These are phyloP conservation scores for Amblyteles armatorius DNA, from an alignment of 2,888 invertebrate species.

Conservation along the genomic window DNA sequence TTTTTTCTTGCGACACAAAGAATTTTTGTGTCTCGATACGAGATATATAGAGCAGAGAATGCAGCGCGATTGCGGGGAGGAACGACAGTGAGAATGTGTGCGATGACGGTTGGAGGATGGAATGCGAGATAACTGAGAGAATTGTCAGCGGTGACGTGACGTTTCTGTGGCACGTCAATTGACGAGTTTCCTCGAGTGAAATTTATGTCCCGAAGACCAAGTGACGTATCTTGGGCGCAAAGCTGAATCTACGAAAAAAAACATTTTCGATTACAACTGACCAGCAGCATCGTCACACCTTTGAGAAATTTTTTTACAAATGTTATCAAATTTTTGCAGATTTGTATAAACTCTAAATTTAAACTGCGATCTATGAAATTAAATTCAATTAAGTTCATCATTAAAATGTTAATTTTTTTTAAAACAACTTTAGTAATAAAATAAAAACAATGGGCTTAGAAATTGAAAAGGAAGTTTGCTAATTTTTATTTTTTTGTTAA, in stretches of 20 bases:
- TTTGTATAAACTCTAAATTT: too few species aligned
- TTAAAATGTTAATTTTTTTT: too few species aligned
- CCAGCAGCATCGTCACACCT: not conserved
- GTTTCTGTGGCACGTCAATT: conserved; percentile 62
- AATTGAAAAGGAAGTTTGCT: conserved; percentile 10
- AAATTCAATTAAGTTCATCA: too few species aligned
- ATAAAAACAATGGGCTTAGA: not conserved
- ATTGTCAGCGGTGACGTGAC: conserved; percentile 72
- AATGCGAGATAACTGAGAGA: conserved; percentile 79
- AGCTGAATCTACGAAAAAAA: conserved; percentile 2
- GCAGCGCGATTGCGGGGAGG: conserved; percentile 28
- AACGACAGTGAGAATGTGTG: conserved; percentile 40
- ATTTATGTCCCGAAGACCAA: conserved; percentile 56
- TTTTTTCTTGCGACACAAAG: conserved; percentile 8
- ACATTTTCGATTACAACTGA: not conserved
- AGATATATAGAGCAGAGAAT: conserved; percentile 37
- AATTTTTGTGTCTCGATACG: conserved; percentile 3
- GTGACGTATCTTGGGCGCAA: conserved; percentile 44
- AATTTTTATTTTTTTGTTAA: not conserved
- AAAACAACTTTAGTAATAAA: too few species aligned
- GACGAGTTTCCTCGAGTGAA: conserved; percentile 62
- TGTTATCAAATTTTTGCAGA: too few species aligned
- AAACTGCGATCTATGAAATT: too few species aligned
- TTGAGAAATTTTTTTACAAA: not conserved
- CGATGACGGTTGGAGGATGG: conserved; percentile 79